Evolutionary conservation across 1,140 invertebrate genomes (phyloP), one percentile per base, ranked within the genome.

Genomic region (Pogonomyrmex barbatus): DNA sequence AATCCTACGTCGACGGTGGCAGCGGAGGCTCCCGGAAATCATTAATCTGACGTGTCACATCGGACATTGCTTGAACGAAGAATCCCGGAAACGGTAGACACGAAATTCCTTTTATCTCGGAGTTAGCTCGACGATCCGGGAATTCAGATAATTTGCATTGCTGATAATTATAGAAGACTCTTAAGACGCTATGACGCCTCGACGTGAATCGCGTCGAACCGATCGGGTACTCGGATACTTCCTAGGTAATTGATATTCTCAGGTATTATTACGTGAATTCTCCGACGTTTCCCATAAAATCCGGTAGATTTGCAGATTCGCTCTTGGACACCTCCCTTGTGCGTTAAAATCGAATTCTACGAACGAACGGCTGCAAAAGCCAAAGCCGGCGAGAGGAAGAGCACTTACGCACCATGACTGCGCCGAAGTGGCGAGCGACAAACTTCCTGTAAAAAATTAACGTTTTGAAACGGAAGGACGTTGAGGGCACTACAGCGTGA

Each of bases 391-490:
- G 36, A 36, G 10, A 58, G 62, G n/a, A 79, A 86, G 79, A 83
- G 77, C 62, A 70, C 75, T 89, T 86, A 86, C 30, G 68, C 56
- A 62, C 36, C 77, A 62, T 88, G 71, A 89, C 71, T 86, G 45
- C 70, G 84, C 36, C 73, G 56, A 89, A 89, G 54, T 89, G 87
- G 68, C 60, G 24, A 88, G 70, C 50, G 47, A 45, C 75, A 60
- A 77, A 75, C 50, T 77, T 58, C 12, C 63, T 54, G 42, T 56
- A 88, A 82, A 87, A 89, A 84, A 87, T 70, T 86, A 60, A 73
- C 76, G 82, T 88, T 86, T 89, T 86, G 52, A 86, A 81, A 89
- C 47, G 83, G 56, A 76, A 82, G 76, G 76, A 88, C 83, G 83
- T 86, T n/a, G 68, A 88, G 70, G 17, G 33, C 45, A 63, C 87